Conservation (phyloP, 2,888 invertebrate species). For the Silvanus unidentatus region DNA sequence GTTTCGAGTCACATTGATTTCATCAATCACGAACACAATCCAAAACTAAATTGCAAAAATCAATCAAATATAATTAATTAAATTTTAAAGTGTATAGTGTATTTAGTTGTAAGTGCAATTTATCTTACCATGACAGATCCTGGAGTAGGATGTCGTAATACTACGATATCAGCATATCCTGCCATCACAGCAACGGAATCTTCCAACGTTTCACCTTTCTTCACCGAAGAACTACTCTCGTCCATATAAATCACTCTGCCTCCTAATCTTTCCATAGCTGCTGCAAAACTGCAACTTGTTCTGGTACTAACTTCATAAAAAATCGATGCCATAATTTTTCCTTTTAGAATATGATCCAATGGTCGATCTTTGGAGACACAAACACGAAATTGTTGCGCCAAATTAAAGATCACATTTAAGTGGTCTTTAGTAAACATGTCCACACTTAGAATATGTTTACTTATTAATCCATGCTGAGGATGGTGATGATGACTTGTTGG, state of each 20-base stretch:
- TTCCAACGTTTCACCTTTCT: slow-evolving; percentile 95
- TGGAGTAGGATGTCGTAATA: slow-evolving; percentile 87
- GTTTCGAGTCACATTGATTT: too few relatives aligned
- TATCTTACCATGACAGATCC: slow-evolving; percentile 79
- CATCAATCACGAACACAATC: too few relatives aligned
- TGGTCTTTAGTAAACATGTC: slow-evolving; percentile 83
- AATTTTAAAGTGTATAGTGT: too few relatives aligned
- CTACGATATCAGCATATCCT: slow-evolving; percentile 90
- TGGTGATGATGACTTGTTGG: slow-evolving; percentile 21
- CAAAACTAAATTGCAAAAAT: too few relatives aligned
- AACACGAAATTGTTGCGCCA: slow-evolving; percentile 81
- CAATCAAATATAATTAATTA: too few relatives aligned
- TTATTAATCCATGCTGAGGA: slow-evolving; percentile 51
- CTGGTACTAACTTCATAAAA: slow-evolving; percentile 98
- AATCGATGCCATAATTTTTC: slow-evolving; percentile 91
- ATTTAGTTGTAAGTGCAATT: not conserved
- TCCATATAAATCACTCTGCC: slow-evolving; percentile 90
- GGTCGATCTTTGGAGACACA: slow-evolving; percentile 78
- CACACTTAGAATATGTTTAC: slow-evolving; percentile 80
- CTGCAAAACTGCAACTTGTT: slow-evolving; percentile 92
- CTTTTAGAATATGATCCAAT: slow-evolving; percentile 79
- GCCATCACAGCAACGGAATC: slow-evolving; percentile 82
- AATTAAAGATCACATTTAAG: slow-evolving; percentile 87
- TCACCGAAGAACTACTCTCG: slow-evolving; percentile 83
- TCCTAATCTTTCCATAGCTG: slow-evolving; percentile 94